Evolutionary conservation across 2,113 vertebrate genomes (phyloP).

Genomic region (Epinephelus lanceolatus): DNA sequence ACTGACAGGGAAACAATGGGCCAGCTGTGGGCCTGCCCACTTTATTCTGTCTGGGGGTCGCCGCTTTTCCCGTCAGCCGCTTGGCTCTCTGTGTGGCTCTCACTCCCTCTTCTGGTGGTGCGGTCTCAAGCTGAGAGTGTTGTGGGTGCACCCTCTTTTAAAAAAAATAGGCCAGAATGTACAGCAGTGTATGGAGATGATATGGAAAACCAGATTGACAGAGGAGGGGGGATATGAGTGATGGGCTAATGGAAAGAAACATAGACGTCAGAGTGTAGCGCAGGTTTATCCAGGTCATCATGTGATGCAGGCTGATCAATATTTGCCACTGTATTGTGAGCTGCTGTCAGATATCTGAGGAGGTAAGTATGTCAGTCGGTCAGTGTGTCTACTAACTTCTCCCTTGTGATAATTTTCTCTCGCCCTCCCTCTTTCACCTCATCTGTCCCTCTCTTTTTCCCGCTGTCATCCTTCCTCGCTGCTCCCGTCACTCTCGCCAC

Average conservation of each 20-base stretch:
- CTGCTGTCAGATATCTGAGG: constrained; percentile 49
- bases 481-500: constrained; percentile 28
- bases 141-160: constrained; percentile 17
- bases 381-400: constrained; percentile 67
- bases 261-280: neutral
- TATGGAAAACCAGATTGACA: constrained; percentile 4
- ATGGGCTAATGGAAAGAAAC: constrained; percentile 45
- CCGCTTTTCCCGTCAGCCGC: constrained; percentile 18
- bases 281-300: constrained; percentile 24
- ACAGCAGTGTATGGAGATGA: neutral
- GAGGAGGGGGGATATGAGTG: neutral
- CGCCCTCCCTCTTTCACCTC: constrained; percentile 16
- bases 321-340: constrained; percentile 18
- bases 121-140: constrained; percentile 29
- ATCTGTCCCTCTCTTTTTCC: constrained; percentile 48
- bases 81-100: constrained; percentile 46
- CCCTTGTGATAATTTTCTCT: constrained; percentile 44
- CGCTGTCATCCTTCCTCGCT: constrained; percentile 29
- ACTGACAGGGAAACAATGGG: constrained; percentile 78
- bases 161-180: constrained; percentile 16
- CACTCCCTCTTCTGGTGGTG: constrained; percentile 79
- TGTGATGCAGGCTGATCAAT: constrained; percentile 61
- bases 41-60: constrained; percentile 32
- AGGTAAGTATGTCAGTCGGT: constrained; percentile 80
- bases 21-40: constrained; percentile 68